phyloP scores from a whole-genome alignment of 2,888 invertebrate species.

The Drosophila sordidula region DNA sequence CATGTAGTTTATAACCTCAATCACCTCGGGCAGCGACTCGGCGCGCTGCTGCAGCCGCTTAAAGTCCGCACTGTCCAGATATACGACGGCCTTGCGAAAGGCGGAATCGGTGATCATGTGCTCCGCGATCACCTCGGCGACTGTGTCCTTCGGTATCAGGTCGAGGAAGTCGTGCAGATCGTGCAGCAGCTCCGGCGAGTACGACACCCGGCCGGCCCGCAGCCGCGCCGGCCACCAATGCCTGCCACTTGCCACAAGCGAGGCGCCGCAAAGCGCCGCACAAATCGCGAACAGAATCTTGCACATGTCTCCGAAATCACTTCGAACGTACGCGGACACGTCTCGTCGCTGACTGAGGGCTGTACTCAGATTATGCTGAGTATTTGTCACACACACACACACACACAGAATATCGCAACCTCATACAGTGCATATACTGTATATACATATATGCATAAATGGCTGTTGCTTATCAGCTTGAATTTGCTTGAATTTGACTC shows the following conservation, averaged over 20 bases:
- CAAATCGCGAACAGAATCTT: constrained; percentile 20
- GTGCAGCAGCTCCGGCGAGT: constrained; percentile 74
- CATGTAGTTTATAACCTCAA: constrained; percentile 72
- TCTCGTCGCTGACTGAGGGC: constrained; percentile 21
- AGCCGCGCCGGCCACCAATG: constrained; percentile 15
- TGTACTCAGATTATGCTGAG: constrained; percentile 4
- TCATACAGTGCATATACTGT: background rate
- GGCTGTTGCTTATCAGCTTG: constrained; percentile 31
- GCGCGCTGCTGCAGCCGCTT: constrained; percentile 56
- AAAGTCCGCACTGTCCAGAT: constrained; percentile 70
- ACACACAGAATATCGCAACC: background rate
- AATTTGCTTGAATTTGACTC: constrained; percentile 13
- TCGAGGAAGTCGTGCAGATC: constrained; percentile 72
- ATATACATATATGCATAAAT: background rate
- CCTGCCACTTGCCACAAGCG: constrained; percentile 11
- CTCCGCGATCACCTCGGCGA: constrained; percentile 73
- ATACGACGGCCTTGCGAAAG: constrained; percentile 74
- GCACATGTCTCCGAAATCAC: constrained; percentile 6
- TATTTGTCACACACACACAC: background rate
- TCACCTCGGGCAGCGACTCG: constrained; percentile 75
- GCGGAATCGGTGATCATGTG: constrained; percentile 72
- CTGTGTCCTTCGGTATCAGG: constrained; percentile 64
- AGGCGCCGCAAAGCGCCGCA: constrained; percentile 24
- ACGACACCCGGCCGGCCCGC: constrained; percentile 19
- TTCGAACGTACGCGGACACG: background rate